Evolutionary conservation across 2,113 vertebrate genomes (phyloP), one percentile per base, ranked within the genome.

Genomic region (Chroicocephalus ridibundus): DNA sequence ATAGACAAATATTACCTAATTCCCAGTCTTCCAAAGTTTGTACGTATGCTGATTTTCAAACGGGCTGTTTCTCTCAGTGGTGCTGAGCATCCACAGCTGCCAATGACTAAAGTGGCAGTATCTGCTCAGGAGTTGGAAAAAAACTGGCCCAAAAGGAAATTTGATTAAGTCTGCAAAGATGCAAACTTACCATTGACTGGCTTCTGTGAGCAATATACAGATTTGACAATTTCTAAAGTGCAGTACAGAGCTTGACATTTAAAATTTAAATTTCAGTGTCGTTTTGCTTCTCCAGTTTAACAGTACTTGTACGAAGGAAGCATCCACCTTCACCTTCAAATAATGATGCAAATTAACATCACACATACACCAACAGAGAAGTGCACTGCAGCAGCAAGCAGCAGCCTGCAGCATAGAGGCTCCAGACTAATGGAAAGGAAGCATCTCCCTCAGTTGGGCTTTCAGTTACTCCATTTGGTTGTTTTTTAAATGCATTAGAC

Each of bases 311-410:
- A 38, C 71, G 58, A 95, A 79, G 65, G 52, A 84, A 97, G 76
- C 61, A 93, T 71, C 69, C 86, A 86, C 94, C 89, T 95, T 97
- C 36, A 52, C 66, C 93, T 44, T 72, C 72, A 89, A 94, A 96
- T 93, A 71, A 15, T 22, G 38, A 74, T 27, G 34, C 40, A 94
- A 93, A 80, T 66, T 62, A 91, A 72, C 46, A 9, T 84, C 82
- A 68, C 55, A 76, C 86, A 66, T 36, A 32, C 11, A 85, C 32
- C 79, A 83, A 88, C 66, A 90, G 68, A 68, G 90, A 68, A 64
- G 26, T 14, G 40, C 34, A 38, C 27, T 52, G 9, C 68, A 80
- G 69, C 46, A 70, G 93, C 36, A 46, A 96, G 93, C 90, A 96
- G 69, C 65, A 94, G 94, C 93, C 57, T 77, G 94, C 24, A 87